These are phyloP conservation scores for Australoheros facetus DNA, from an alignment of 2,797 vertebrate genomes.

Conservation along the genomic window DNA sequence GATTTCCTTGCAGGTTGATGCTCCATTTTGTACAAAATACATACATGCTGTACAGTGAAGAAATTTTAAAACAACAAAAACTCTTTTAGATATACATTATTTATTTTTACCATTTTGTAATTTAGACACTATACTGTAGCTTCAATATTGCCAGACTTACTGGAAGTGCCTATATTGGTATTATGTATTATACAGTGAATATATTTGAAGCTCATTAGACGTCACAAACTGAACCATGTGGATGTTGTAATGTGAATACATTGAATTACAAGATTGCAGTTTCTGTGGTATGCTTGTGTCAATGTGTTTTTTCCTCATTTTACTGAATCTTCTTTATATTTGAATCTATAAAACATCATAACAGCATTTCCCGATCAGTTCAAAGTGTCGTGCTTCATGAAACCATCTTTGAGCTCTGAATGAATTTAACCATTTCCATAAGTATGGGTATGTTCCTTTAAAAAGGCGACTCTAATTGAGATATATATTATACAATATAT, in stretches of 20 bases:
- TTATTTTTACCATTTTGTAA: constrained; percentile 99
- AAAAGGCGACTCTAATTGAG: not conserved
- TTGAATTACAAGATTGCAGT: constrained; percentile 91
- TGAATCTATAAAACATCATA: not conserved
- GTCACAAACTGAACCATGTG: constrained; percentile 92
- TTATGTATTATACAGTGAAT: constrained; percentile 94
- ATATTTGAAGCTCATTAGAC: constrained; percentile 91
- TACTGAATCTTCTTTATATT: constrained; percentile 11
- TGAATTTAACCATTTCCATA: not conserved
- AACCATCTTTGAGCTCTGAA: not conserved
- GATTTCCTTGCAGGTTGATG: constrained; percentile 88
- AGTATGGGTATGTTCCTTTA: not conserved
- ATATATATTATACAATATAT: not conserved
- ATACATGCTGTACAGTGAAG: constrained; percentile 91
- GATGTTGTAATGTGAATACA: constrained; percentile 95
- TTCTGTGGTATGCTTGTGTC: constrained; percentile 85
- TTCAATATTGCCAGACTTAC: constrained; percentile 95
- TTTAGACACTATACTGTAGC: constrained; percentile 96
- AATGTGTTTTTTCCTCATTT: constrained; percentile 12
- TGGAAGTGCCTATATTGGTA: constrained; percentile 99
- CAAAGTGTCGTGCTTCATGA: not conserved
- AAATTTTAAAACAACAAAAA: constrained; percentile 84
- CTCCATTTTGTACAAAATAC: constrained; percentile 93
- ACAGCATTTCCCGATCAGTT: not conserved
- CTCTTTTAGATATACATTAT: constrained; percentile 96